These are phyloP conservation scores for Eupristina koningsbergeri DNA, from an alignment of 1,140 invertebrate genomes.

Conservation along the genomic window DNA sequence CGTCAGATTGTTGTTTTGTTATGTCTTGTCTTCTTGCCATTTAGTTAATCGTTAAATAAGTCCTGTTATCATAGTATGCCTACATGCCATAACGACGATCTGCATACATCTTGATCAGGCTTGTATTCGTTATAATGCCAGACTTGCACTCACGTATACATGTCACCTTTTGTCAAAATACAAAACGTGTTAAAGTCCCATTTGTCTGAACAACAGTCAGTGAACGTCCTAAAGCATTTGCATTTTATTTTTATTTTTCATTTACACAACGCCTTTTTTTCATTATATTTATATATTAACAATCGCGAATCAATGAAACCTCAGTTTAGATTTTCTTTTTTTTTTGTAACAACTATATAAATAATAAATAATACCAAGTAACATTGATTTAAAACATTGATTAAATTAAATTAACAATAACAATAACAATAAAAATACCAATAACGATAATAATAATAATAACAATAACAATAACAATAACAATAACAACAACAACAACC, in stretches of 20 bases:
- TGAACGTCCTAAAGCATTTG: constrained; percentile 47
- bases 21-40: constrained; percentile 67
- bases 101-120: constrained; percentile 56
- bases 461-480: no score
- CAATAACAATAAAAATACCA: no score
- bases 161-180: constrained; percentile 53
- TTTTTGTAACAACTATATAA: no score
- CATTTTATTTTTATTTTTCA: constrained; percentile 45
- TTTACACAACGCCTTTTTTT: constrained; percentile 36
- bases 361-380: no score
- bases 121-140: constrained; percentile 68
- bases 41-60: constrained; percentile 64
- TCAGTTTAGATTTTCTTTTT: no score
- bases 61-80: constrained; percentile 58
- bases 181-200: constrained; percentile 55
- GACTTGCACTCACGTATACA: constrained; percentile 68
- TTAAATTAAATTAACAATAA: no score
- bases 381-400: no score
- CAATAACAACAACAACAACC: no score
- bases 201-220: constrained; percentile 53
- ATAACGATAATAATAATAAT: no score
- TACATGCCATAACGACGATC: constrained; percentile 50
- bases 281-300: no score
- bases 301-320: no score
- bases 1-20: constrained; percentile 69